Conservation (phyloP, 2,113 vertebrate species). For the Cyprinodon brontotheroides region DNA sequence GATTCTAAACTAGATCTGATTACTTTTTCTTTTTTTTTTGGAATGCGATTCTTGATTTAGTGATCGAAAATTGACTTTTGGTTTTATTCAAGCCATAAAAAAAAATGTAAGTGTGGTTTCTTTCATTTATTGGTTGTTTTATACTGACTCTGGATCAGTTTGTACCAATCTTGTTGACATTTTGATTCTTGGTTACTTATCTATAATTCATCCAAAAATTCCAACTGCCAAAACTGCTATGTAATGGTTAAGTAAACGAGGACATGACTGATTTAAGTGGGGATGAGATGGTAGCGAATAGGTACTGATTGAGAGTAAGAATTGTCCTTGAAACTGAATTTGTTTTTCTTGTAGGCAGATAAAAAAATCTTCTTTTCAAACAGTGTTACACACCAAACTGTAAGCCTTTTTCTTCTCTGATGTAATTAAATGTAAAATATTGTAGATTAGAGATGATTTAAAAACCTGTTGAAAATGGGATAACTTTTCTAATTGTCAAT, state of each 20-base stretch:
- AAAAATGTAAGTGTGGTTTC: background rate
- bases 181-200: too few relatives aligned
- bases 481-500: constrained; percentile 43
- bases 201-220: background rate
- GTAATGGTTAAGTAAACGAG: background rate
- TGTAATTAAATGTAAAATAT: constrained; percentile 68
- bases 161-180: too few relatives aligned
- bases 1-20: background rate
- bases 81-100: background rate
- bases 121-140: too few relatives aligned
- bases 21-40: background rate
- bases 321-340: background rate
- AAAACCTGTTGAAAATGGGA: constrained; percentile 14
- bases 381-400: constrained; percentile 27
- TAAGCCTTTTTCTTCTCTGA: constrained; percentile 28
- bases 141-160: too few relatives aligned
- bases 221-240: background rate
- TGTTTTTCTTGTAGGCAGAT: constrained; percentile 17
- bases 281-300: background rate
- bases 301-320: background rate
- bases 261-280: too few relatives aligned
- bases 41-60: background rate
- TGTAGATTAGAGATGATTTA: constrained; percentile 50
- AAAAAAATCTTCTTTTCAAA: constrained; percentile 23
- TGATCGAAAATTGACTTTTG: background rate